Evolutionary conservation across 2,797 vertebrate species (phyloP), one percentile per base, ranked within the genome.

Genomic region (Cheirogaleus major): DNA sequence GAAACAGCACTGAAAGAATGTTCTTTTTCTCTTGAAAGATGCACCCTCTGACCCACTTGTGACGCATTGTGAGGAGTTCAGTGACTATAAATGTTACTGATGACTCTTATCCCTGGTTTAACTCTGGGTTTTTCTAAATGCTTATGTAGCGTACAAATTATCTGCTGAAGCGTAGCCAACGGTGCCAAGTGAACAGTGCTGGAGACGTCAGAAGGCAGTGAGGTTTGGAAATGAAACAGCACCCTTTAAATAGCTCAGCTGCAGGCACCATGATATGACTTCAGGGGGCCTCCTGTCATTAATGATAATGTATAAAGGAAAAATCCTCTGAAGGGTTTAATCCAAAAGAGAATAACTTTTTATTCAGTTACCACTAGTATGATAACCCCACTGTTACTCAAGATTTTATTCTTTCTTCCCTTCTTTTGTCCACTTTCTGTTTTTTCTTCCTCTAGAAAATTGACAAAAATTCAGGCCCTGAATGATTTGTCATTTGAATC

Each of bases 171-270:
- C 75, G 30, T 80, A 98, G 98, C 96, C 97, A 98, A 93, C 20
- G 96, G 90, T 96, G 95, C 97, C 98, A 98, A 98, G 94, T 95
- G 97, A 97, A 96, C 78, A 91, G 84, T 82, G 83, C 96, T 95
- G 90, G 84, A 93, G 96, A 98, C 84, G 93, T 98, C 97, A 98
- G 97, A 97, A 98, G 97, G 95, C 97, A 98, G 63, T 98, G 97
- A 93, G 97, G 96, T 96, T 97, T 98, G 98, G 98, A 98, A 98
- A 98, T 90, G 96, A 96, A 95, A 98, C 14, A 80, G 63, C 95
- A 97, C 91, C 95, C 98, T 98, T 98, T 98, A 99, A 98, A 98
- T 98, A 98, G 98, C 96, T 76, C 67, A 92, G 92, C 94, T 97
- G 94, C 80, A 61, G 91, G 83, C 97, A 75, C 93, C 84, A 70